These are phyloP conservation scores for Sarcophilus harrisii DNA, from an alignment of 2,797 vertebrate genomes.

Conservation along the genomic window DNA sequence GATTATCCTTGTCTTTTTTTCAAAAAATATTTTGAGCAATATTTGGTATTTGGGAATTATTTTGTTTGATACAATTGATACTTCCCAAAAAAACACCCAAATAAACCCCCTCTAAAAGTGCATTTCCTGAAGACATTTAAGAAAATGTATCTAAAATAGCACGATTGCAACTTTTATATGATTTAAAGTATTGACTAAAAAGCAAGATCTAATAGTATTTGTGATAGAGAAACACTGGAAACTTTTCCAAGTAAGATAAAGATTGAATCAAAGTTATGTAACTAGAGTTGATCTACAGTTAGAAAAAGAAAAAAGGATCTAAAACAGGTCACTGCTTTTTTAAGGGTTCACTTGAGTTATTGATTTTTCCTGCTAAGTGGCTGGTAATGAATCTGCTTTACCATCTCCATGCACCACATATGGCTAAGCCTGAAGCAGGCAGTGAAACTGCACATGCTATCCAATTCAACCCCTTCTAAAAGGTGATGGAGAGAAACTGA, in stretches of 20 bases:
- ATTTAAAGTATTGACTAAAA: too few species aligned
- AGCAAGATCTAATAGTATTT: too few species aligned
- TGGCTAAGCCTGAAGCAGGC: background rate
- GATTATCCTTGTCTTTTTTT: background rate
- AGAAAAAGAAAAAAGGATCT: background rate
- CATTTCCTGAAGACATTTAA: background rate
- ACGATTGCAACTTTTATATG: background rate
- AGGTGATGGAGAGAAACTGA: background rate
- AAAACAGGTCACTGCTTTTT: background rate
- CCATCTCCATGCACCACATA: background rate
- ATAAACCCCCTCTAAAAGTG: background rate
- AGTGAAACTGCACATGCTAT: background rate
- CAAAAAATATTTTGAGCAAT: background rate
- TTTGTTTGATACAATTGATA: background rate
- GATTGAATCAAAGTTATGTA: too few species aligned
- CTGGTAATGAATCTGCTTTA: background rate
- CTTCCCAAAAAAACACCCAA: background rate
- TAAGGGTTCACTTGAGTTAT: background rate
- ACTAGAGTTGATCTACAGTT: background rate
- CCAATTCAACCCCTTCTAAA: background rate
- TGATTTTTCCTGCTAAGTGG: background rate
- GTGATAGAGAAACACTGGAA: too few species aligned
- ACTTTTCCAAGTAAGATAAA: too few species aligned
- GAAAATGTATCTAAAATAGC: background rate
- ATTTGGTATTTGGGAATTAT: background rate